Percentiles rank a stretch among this genome's conserved stretches.
Conservation (phyloP, 2,888 invertebrate genomes). For the Thymelicus sylvestris region DNA sequence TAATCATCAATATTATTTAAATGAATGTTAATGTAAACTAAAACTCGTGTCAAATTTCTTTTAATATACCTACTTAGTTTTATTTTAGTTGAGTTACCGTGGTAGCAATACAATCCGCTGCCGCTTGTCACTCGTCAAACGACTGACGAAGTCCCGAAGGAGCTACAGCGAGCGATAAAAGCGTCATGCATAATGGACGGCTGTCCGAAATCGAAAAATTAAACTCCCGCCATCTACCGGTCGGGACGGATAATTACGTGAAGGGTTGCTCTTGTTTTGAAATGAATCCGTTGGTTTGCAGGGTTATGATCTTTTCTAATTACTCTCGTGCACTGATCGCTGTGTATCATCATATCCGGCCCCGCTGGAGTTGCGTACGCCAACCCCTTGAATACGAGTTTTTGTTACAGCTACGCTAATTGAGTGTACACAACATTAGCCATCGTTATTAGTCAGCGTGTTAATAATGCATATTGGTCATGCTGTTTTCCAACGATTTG, state of each 20-base stretch:
- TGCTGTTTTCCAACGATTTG: background rate
- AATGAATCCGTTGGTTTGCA: conserved; percentile 58
- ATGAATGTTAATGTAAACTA: background rate
- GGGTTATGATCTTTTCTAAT: conserved; percentile 69
- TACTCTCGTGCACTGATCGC: conserved; percentile 49
- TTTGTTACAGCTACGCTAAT: conserved; percentile 46
- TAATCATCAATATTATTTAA: too few relatives aligned
- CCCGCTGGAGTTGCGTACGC: conserved; percentile 43
- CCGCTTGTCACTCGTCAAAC: conserved; percentile 44
- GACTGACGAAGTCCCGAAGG: conserved; percentile 70
- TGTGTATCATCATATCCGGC: conserved; percentile 49
- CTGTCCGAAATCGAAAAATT: conserved; percentile 84
- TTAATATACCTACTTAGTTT: too few relatives aligned
- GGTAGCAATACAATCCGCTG: conserved; percentile 42
- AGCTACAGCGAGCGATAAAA: conserved; percentile 81
- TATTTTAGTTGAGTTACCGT: too few relatives aligned
- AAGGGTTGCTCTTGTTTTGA: conserved; percentile 61
- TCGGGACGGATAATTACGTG: conserved; percentile 64
- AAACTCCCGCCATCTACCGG: conserved; percentile 80
- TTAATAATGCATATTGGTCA: background rate
- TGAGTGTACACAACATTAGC: conserved; percentile 38
- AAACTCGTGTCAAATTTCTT: background rate
- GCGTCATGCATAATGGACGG: conserved; percentile 81
- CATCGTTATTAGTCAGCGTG: conserved; percentile 3
- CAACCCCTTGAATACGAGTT: conserved; percentile 45